phyloP scores from a whole-genome alignment of 2,113 vertebrate species.

The Sminthopsis crassicaudata region DNA sequence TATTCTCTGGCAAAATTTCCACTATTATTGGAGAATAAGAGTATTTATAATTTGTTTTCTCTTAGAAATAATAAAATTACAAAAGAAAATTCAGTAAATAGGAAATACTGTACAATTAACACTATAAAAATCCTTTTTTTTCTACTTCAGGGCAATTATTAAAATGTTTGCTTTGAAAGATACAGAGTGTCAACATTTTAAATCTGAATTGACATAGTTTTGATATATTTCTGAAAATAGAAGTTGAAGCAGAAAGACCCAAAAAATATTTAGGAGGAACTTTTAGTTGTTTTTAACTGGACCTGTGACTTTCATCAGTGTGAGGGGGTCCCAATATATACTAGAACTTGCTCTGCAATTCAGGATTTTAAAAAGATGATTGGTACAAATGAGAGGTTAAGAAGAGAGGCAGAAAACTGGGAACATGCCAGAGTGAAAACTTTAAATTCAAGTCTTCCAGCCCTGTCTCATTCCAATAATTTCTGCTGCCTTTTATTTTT shows the following conservation, averaged over 20 bases:
- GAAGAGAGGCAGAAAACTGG: background rate
- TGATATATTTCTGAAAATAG: background rate
- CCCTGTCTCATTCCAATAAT: background rate
- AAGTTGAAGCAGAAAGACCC: background rate
- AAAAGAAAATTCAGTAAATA: background rate
- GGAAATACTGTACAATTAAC: conserved; percentile 5
- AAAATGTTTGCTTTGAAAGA: background rate
- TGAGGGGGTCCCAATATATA: background rate
- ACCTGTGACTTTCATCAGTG: background rate
- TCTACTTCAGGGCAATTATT: background rate
- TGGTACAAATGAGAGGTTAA: background rate
- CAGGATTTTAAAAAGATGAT: background rate
- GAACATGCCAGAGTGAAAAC: background rate
- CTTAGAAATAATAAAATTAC: conserved; percentile 16
- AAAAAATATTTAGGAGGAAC: background rate
- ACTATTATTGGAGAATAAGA: background rate
- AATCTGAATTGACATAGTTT: background rate
- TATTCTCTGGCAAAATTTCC: conserved; percentile 20
- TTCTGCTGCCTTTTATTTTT: background rate
- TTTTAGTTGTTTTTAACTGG: background rate
- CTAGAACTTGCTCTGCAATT: background rate
- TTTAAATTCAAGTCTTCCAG: background rate
- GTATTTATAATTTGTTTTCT: conserved; percentile 18
- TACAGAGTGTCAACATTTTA: background rate
- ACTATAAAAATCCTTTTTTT: conserved; percentile 21